A percentile compares a stretch with the other conserved stretches of the same genome.
Conservation (phyloP, 92 coral and sea anemone species). For the Hydrozoanthus gracilis region DNA sequence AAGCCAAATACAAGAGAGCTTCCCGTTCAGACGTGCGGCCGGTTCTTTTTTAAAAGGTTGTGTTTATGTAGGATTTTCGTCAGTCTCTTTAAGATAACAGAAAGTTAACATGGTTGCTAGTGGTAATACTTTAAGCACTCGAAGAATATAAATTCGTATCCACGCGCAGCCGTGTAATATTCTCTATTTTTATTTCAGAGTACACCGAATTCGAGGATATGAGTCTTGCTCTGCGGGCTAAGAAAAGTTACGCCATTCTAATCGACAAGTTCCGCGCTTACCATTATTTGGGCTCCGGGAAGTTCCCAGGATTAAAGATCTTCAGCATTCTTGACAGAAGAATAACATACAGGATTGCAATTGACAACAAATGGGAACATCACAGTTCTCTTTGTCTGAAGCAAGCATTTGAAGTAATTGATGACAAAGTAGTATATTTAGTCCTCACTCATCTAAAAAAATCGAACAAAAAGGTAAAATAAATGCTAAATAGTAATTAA, state of each 20-base stretch:
- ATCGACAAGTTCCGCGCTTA: constrained; percentile 19
- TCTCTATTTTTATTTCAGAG: background rate
- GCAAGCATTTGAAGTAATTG: background rate
- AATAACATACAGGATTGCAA: background rate
- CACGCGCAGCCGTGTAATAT: background rate
- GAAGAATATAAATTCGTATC: background rate
- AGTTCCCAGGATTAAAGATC: constrained; percentile 13
- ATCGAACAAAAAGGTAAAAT: background rate
- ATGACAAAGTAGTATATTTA: background rate
- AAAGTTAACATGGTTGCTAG: too few relatives aligned
- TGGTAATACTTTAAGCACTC: background rate
- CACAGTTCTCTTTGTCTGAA: background rate
- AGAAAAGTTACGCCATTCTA: constrained; percentile 4
- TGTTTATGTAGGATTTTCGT: too few relatives aligned
- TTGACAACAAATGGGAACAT: background rate
- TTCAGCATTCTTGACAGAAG: background rate
- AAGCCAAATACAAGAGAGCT: too few relatives aligned
- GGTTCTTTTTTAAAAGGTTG: too few relatives aligned
- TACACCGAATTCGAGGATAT: background rate
- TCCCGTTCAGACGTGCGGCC: too few relatives aligned
- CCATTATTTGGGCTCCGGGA: constrained; percentile 13
- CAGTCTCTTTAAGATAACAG: too few relatives aligned
- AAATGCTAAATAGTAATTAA: background rate
- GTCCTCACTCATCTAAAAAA: background rate
- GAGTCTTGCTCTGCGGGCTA: background rate